Conservation (phyloP, 35 echinoderm and acorn worm species). For the Antedon bifida region DNA sequence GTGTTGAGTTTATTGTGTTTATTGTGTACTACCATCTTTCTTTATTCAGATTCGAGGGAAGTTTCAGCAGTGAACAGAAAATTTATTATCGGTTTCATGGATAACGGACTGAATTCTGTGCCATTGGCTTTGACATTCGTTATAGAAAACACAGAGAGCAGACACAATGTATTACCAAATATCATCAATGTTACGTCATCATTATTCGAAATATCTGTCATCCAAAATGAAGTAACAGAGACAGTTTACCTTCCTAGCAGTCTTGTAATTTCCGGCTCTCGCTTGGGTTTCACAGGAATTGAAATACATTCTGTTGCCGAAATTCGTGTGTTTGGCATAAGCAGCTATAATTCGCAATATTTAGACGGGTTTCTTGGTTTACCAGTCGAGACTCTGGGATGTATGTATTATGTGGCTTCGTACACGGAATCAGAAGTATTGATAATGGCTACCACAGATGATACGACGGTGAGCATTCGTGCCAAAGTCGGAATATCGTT, state of each 20-base stretch:
- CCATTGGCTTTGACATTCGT: neutral
- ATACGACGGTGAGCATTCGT: neutral
- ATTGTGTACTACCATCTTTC: no score
- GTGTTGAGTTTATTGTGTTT: no score
- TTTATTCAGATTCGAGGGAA: neutral
- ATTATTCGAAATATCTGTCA: neutral
- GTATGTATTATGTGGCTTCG: neutral
- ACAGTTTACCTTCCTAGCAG: neutral
- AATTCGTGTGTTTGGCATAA: neutral
- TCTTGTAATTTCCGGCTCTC: neutral
- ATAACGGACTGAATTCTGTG: neutral
- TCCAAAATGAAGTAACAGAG: neutral
- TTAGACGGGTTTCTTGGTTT: neutral
- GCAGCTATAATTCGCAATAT: neutral
- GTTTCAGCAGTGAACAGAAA: neutral
- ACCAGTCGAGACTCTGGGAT: neutral
- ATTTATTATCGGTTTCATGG: neutral
- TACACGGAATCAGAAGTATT: neutral
- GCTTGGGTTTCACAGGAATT: neutral
- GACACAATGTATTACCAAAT: neutral
- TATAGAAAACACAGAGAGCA: neutral
- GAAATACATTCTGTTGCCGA: neutral
- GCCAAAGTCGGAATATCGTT: neutral
- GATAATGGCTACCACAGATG: neutral
- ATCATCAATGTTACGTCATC: neutral